Percentiles rank a stretch among this genome's conserved stretches.
phyloP scores from a whole-genome alignment of 2,888 invertebrate species.

The Griposia aprilina region DNA sequence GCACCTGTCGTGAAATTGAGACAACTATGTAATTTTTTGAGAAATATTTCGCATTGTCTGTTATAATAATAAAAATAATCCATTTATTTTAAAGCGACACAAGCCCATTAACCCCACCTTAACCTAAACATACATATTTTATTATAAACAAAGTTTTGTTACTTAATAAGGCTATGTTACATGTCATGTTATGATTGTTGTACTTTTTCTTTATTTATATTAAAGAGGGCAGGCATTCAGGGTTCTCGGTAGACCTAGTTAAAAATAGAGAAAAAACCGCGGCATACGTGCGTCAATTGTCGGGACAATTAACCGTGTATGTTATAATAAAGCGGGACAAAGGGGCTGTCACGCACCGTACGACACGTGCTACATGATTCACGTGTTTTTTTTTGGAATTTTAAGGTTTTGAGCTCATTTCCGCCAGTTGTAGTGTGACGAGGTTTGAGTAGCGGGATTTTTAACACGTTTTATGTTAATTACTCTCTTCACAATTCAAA shows the following conservation, averaged over 20 bases:
- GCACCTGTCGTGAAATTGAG: background rate
- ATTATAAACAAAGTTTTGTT: no score
- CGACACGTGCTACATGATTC: constrained; percentile 57
- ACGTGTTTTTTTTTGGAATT: constrained; percentile 37
- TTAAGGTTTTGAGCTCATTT: constrained; percentile 16
- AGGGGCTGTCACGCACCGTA: constrained; percentile 74
- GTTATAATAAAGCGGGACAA: constrained; percentile 72
- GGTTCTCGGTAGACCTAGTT: background rate
- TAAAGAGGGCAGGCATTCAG: background rate
- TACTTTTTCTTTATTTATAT: background rate
- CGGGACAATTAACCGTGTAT: constrained; percentile 74
- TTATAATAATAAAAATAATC: background rate
- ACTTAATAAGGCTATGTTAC: no score
- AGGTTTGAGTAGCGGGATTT: background rate
- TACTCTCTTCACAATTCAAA: background rate
- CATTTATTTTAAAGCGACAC: no score
- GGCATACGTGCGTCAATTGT: constrained; percentile 69
- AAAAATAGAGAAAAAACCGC: constrained; percentile 20
- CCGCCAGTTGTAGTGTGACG: constrained; percentile 17
- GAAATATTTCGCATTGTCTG: background rate
- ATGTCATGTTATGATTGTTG: background rate
- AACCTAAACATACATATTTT: no score
- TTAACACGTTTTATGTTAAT: constrained; percentile 3
- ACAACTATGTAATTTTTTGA: background rate
- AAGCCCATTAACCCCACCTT: no score